These are phyloP conservation scores for Leptobrachium leishanense DNA, from an alignment of 2,113 vertebrate species.

Conservation along the genomic window DNA sequence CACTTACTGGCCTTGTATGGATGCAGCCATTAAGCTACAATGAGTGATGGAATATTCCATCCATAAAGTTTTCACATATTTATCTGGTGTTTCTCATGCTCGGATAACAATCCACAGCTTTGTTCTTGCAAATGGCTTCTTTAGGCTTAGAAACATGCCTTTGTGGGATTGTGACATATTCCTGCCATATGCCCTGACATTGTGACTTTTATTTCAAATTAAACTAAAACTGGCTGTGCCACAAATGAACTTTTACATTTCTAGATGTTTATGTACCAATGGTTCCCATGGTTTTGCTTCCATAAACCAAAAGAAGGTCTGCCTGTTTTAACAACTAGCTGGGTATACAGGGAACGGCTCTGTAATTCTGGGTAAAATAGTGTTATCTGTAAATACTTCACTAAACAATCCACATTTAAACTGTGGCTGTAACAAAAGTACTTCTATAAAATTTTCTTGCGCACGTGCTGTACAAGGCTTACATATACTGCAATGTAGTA, in stretches of 20 bases:
- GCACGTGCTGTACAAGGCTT: no score
- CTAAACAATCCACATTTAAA: no score
- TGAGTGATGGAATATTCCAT: constrained; percentile 13
- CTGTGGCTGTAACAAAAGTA: no score
- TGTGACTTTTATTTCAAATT: constrained; percentile 41
- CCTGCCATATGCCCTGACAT: constrained; percentile 31
- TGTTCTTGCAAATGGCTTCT: constrained; percentile 14
- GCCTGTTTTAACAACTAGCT: no score
- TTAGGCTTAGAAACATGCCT: constrained; percentile 27
- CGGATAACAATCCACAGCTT: constrained; percentile 32
- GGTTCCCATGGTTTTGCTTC: background rate
- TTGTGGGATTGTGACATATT: constrained; percentile 30
- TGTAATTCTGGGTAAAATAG: no score
- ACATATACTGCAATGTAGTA: no score
- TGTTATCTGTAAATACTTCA: no score
- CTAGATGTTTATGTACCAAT: background rate
- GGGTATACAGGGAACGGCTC: no score
- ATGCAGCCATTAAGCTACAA: background rate
- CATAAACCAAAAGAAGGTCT: background rate
- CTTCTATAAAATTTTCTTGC: no score
- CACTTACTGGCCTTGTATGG: constrained; percentile 30
- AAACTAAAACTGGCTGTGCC: constrained; percentile 8
- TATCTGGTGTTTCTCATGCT: constrained; percentile 36
- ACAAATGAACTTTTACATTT: constrained; percentile 18
- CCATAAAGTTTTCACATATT: constrained; percentile 12